These are phyloP conservation scores for Microplitis mediator DNA, from an alignment of 1,140 invertebrate genomes.

Conservation along the genomic window DNA sequence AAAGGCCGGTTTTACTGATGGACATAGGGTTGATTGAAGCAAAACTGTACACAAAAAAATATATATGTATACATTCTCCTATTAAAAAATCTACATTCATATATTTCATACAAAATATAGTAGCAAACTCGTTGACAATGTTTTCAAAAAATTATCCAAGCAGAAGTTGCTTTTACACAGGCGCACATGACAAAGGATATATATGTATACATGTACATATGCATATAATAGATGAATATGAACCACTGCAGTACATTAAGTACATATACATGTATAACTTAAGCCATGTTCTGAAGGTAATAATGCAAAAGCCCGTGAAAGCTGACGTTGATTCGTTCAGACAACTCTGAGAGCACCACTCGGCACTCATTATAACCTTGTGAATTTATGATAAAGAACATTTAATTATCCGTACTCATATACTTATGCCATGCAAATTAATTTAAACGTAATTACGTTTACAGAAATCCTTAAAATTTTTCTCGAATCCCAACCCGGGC, in stretches of 20 bases:
- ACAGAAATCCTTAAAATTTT: too few relatives aligned
- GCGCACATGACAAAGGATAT: too few relatives aligned
- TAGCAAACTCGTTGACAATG: background rate
- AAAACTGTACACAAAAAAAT: constrained; percentile 2
- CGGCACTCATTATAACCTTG: background rate
- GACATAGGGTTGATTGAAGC: constrained; percentile 15
- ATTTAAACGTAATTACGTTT: too few relatives aligned
- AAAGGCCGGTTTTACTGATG: constrained; percentile 6
- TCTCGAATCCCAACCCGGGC: too few relatives aligned
- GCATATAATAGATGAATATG: too few relatives aligned
- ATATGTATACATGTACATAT: too few relatives aligned
- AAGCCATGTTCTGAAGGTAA: background rate
- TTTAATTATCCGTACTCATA: background rate
- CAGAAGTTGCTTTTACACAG: too few relatives aligned
- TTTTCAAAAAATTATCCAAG: background rate
- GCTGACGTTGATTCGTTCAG: constrained; percentile 5
- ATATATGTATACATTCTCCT: background rate
- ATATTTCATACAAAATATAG: background rate
- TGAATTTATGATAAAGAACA: background rate
- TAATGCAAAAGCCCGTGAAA: background rate
- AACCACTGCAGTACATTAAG: too few relatives aligned
- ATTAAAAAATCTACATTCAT: background rate
- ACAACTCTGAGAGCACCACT: constrained; percentile 2
- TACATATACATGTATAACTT: background rate
- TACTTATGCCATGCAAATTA: background rate